Base-by-base conservation (phyloP, 2,888 invertebrate species). In the Schizotus pectinicornis region DNA sequence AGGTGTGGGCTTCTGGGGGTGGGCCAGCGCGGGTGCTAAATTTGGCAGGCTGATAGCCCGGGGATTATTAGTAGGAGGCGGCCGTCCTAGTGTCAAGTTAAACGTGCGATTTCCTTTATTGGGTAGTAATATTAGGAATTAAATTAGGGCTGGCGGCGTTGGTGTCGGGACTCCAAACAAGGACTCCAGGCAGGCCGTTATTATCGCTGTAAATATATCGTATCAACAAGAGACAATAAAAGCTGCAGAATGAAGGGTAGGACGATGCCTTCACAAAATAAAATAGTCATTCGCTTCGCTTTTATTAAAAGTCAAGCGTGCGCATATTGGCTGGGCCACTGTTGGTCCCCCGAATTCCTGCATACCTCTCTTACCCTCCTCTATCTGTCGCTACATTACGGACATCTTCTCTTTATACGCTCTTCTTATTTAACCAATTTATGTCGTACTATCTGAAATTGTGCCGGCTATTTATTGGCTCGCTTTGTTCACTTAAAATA, bases 291-390 rank as follows among this genome's bases (percentile, higher is more conserved):
- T 76, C 75, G 74, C 73, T 68, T 67, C 71, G 73, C 73, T 75
- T 77, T 76, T 77, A 77, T 75, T 77, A 77, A 77, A 77, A 77
- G 76, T 77, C 76, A 76, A 76, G 75, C 76, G 75, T 76, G 75
- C 74, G 74, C 75, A 75, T 74, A 74, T 73, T 75, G 70, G 67
- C 66, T 61, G 65, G 66, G 64, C 59, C 42, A 42, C 41, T 34
- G 36, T 59, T 37, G 56, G 39, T 39, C 70, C 71, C 68, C 64
- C 59, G 64, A 64, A 72, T 73, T 72, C 70, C 71, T 61, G 63
- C 65, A 58, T 53, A 59, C 56, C 58, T 59, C 55, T 51, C 54
- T 50, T 52, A 48, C 53, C 56, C 54, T 51, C 56, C 49, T 60
- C 51, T 46, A 46, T 61, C 53, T 36, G 42, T 62, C 45, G 48